Evolutionary conservation across 2,113 vertebrate genomes (phyloP).

Genomic region (Tragelaphus strepsiceros): DNA sequence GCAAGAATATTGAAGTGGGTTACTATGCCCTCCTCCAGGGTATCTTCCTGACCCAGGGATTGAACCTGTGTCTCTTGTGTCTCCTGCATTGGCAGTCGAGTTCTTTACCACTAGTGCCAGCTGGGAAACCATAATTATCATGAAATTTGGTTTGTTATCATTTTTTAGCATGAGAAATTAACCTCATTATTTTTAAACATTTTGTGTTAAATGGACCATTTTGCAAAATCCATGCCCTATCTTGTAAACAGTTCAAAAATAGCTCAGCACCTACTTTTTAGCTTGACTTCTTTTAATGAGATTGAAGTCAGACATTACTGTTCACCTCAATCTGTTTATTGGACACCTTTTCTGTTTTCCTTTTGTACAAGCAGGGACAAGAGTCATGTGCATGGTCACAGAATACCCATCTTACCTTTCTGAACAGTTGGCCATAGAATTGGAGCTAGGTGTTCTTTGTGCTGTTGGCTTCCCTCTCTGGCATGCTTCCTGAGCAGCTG

Average conservation of each 20-base stretch:
- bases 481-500: neutral
- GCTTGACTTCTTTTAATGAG: conserved; percentile 13
- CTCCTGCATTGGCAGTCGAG: neutral
- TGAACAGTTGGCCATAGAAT: conserved; percentile 30
- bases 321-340: conserved; percentile 56
- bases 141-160: neutral
- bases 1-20: neutral
- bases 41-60: neutral
- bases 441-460: conserved; percentile 59
- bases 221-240: neutral
- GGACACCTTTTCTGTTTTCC: conserved; percentile 38
- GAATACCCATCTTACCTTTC: conserved; percentile 17
- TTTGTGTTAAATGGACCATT: neutral
- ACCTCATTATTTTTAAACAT: neutral
- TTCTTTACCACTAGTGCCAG: neutral
- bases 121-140: neutral
- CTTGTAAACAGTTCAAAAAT: conserved; percentile 33
- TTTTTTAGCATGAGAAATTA: neutral
- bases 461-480: conserved; percentile 35
- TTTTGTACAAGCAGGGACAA: conserved; percentile 17
- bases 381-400: conserved; percentile 15
- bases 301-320: conserved; percentile 19
- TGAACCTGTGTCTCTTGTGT: neutral
- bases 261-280: conserved; percentile 9
- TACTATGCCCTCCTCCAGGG: neutral